phyloP scores from a whole-genome alignment of 1,140 invertebrate genomes.

The Meloidogyne floridensis region DNA sequence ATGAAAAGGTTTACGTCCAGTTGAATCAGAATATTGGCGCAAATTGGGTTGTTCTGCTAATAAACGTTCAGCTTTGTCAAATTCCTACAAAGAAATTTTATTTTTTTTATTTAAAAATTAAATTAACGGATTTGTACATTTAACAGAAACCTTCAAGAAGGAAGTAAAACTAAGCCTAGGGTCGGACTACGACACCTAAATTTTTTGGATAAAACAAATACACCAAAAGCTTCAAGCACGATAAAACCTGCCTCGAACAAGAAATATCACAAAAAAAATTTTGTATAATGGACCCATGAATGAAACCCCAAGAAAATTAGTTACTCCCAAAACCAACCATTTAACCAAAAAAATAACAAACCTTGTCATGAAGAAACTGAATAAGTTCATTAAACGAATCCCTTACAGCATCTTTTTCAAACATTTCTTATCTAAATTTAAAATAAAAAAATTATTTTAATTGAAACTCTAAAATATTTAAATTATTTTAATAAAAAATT shows the following conservation, averaged over 20 bases:
- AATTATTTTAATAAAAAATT: neutral
- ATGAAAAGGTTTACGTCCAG: constrained; percentile 40
- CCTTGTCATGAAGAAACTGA: constrained; percentile 38
- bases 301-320: no score
- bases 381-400: constrained; percentile 34
- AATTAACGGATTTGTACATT: no score
- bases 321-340: no score
- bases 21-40: constrained; percentile 33
- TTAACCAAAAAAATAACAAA: neutral
- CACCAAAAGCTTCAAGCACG: no score
- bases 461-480: neutral
- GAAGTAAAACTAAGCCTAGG: no score
- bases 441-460: neutral
- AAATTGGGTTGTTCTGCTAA: constrained; percentile 23
- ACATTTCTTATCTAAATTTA: neutral
- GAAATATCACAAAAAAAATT: no score
- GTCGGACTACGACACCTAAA: no score
- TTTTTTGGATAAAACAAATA: no score
- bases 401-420: neutral
- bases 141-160: no score
- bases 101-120: neutral
- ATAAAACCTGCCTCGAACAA: no score
- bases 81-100: neutral
- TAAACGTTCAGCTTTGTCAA: constrained; percentile 36
- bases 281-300: no score